phyloP scores from a whole-genome alignment of 1,140 invertebrate species.

The Drosophila bipectinata region DNA sequence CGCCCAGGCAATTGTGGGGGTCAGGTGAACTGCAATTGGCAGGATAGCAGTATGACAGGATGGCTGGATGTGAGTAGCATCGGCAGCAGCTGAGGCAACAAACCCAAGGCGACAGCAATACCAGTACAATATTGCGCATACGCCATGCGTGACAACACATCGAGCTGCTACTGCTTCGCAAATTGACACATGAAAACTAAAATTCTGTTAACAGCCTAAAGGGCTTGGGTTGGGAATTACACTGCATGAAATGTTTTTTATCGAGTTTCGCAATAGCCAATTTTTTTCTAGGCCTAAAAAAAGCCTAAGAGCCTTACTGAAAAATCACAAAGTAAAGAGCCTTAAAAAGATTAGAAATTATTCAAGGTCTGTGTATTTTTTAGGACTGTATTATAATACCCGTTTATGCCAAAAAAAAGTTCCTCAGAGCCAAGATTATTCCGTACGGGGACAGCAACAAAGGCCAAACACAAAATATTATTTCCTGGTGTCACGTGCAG shows the following conservation, averaged over 20 bases:
- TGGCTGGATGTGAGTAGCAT: background rate
- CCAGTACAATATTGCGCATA: slow-evolving; percentile 49
- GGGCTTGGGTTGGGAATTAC: slow-evolving; percentile 3
- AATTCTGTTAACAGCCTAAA: slow-evolving; percentile 31
- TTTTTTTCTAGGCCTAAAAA: no score
- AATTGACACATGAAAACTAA: slow-evolving; percentile 51
- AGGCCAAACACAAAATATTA: slow-evolving; percentile 16
- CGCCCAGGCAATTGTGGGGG: slow-evolving; percentile 61
- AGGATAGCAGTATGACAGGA: slow-evolving; percentile 21
- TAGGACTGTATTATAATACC: slow-evolving; percentile 29
- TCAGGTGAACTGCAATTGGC: slow-evolving; percentile 73
- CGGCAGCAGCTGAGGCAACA: slow-evolving; percentile 38
- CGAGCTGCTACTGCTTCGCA: slow-evolving; percentile 13
- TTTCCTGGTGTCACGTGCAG: slow-evolving; percentile 46
- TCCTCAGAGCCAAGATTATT: slow-evolving; percentile 15
- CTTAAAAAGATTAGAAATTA: no score
- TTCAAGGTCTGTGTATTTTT: slow-evolving; percentile 1
- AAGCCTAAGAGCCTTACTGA: no score
- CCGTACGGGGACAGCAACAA: slow-evolving; percentile 21
- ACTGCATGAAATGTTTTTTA: background rate
- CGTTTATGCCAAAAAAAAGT: slow-evolving; percentile 7
- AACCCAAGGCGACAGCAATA: slow-evolving; percentile 13
- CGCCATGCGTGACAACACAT: slow-evolving; percentile 57
- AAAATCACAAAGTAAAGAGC: no score
- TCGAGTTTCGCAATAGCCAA: background rate